Percentiles rank a stretch among this genome's conserved stretches.
phyloP scores from a whole-genome alignment of 2,797 vertebrate genomes.

The Antrozous pallidus region DNA sequence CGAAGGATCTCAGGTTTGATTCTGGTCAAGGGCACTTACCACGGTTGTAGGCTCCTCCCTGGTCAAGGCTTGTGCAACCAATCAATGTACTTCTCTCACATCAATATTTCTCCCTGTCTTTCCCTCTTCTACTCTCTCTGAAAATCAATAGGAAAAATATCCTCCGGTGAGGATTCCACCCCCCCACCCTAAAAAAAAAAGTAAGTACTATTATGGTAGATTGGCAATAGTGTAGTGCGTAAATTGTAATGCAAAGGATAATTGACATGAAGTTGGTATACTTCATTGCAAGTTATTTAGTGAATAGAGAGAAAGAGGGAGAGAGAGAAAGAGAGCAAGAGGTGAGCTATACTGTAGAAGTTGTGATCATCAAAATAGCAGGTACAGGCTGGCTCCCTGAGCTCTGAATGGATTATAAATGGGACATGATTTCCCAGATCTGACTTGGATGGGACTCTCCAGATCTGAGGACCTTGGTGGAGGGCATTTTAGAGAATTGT shows the following conservation, averaged over 20 bases:
- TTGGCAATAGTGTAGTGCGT: not conserved
- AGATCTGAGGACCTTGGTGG: not conserved
- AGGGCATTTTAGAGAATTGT: not conserved
- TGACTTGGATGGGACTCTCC: not conserved
- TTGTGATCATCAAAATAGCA: not conserved
- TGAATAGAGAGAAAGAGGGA: not conserved
- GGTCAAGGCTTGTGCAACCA: too few relatives aligned
- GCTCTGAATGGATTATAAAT: not conserved
- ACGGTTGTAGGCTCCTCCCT: too few relatives aligned
- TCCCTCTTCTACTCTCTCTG: too few relatives aligned
- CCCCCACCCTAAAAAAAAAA: too few relatives aligned
- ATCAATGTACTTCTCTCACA: too few relatives aligned
- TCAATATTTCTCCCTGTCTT: too few relatives aligned
- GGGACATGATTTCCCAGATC: not conserved
- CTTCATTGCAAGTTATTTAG: not conserved
- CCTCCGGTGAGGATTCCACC: too few relatives aligned
- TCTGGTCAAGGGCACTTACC: too few relatives aligned
- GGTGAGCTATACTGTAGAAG: not conserved
- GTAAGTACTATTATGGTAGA: not conserved
- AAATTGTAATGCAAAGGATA: not conserved
- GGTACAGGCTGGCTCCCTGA: too few relatives aligned
- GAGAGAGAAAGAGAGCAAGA: not conserved
- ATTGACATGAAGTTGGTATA: not conserved
- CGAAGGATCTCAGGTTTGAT: too few relatives aligned
- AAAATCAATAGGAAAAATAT: too few relatives aligned